These are phyloP conservation scores for Drosophila quadrilineata DNA, from an alignment of 1,140 invertebrate species.

Conservation along the genomic window DNA sequence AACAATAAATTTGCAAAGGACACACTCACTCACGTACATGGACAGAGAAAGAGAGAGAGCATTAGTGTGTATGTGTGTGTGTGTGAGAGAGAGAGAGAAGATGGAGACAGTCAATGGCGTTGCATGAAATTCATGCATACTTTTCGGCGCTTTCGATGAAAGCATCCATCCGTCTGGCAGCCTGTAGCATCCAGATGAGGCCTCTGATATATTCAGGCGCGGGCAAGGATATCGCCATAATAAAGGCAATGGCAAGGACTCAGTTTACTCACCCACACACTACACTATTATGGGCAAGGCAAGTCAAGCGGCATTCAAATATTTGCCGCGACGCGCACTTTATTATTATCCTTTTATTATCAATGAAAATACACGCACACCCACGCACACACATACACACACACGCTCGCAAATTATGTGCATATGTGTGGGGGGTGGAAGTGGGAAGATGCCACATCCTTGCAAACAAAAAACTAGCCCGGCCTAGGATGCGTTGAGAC, in stretches of 20 bases:
- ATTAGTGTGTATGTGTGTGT: no score
- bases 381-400: slow-evolving; percentile 3
- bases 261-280: no score
- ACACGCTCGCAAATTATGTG: not conserved
- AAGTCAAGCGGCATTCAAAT: slow-evolving; percentile 49
- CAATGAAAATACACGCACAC: slow-evolving; percentile 59
- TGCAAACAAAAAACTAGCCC: slow-evolving; percentile 67
- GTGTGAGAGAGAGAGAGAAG: not conserved
- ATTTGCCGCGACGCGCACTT: slow-evolving; percentile 70
- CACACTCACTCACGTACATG: slow-evolving; percentile 8
- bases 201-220: not conserved
- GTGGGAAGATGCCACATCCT: slow-evolving; percentile 32
- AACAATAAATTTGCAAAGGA: slow-evolving; percentile 71
- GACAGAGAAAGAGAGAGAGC: not conserved
- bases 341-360: slow-evolving; percentile 79
- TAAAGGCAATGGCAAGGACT: not conserved
- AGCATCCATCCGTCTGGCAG: slow-evolving; percentile 42
- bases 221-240: not conserved
- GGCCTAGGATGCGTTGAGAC: slow-evolving; percentile 28
- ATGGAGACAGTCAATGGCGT: slow-evolving; percentile 9
- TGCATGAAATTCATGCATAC: slow-evolving; percentile 28
- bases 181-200: not conserved
- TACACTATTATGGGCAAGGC: slow-evolving; percentile 22
- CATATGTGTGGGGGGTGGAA: no score
- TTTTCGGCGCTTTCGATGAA: slow-evolving; percentile 47